These are phyloP conservation scores for Lasioglossum albipes DNA, from an alignment of 1,140 invertebrate species.

Conservation along the genomic window DNA sequence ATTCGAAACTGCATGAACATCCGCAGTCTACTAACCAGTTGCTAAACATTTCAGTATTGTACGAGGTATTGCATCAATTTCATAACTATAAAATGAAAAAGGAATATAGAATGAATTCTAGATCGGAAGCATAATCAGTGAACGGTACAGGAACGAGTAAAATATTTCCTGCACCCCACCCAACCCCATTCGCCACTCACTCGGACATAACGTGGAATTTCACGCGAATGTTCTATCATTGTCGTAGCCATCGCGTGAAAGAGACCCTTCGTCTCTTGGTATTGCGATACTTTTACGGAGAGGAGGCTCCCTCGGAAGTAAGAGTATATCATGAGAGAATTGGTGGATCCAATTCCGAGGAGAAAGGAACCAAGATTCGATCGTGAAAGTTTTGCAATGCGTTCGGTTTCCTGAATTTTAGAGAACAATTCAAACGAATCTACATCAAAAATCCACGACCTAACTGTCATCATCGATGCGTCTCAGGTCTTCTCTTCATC, in stretches of 20 bases:
- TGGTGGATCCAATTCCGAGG: too few species aligned
- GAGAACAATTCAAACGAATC: too few species aligned
- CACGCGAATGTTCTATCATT: conserved; percentile 23
- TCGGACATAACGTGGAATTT: conserved; percentile 34
- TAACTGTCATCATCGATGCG: too few species aligned
- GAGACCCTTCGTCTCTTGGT: background rate
- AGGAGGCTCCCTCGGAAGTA: background rate
- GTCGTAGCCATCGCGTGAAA: background rate
- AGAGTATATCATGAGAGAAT: too few species aligned
- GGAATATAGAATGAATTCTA: too few species aligned
- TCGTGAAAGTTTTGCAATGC: background rate
- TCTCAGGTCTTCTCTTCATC: too few species aligned
- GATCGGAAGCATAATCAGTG: conserved; percentile 55
- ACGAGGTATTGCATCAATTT: too few species aligned
- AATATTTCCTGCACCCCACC: conserved; percentile 49
- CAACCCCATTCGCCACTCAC: conserved; percentile 53
- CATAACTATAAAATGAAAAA: too few species aligned
- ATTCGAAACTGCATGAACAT: too few species aligned
- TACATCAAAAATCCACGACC: too few species aligned
- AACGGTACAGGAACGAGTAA: conserved; percentile 47
- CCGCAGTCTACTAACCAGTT: too few species aligned
- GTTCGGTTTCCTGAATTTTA: background rate
- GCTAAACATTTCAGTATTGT: too few species aligned
- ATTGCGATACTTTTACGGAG: background rate
- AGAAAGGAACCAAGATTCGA: background rate